These are phyloP conservation scores for Botia almorhae DNA, from an alignment of 2,797 vertebrate species.

Conservation along the genomic window DNA sequence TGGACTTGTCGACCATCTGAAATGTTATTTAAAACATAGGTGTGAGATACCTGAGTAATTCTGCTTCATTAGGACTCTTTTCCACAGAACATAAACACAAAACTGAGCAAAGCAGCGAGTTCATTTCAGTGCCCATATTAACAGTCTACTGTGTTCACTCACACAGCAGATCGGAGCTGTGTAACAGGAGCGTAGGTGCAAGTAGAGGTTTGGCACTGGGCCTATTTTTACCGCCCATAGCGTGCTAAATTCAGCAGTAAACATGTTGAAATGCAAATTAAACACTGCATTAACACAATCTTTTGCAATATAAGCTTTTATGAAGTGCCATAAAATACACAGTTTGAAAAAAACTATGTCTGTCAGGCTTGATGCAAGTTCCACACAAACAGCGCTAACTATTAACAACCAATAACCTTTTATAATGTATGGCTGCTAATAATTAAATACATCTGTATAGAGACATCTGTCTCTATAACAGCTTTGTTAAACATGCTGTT, in stretches of 20 bases:
- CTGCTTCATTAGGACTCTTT: neutral
- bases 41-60: neutral
- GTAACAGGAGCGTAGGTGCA: too few species aligned
- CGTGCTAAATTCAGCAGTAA: neutral
- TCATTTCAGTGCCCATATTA: neutral
- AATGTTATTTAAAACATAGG: neutral
- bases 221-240: too few species aligned
- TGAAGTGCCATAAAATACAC: neutral
- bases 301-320: too few species aligned
- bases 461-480: too few species aligned
- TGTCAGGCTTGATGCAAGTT: too few species aligned
- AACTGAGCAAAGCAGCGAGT: neutral
- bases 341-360: too few species aligned
- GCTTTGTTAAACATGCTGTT: too few species aligned
- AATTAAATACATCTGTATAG: too few species aligned
- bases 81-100: neutral
- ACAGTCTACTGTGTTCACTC: neutral
- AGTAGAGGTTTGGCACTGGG: too few species aligned
- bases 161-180: too few species aligned
- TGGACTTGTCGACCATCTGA: neutral
- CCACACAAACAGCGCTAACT: too few species aligned
- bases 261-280: neutral
- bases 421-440: neutral
- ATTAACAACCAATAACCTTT: neutral
- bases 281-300: too few species aligned